phyloP scores from a whole-genome alignment of 2,113 vertebrate genomes.

The Labeo catla region DNA sequence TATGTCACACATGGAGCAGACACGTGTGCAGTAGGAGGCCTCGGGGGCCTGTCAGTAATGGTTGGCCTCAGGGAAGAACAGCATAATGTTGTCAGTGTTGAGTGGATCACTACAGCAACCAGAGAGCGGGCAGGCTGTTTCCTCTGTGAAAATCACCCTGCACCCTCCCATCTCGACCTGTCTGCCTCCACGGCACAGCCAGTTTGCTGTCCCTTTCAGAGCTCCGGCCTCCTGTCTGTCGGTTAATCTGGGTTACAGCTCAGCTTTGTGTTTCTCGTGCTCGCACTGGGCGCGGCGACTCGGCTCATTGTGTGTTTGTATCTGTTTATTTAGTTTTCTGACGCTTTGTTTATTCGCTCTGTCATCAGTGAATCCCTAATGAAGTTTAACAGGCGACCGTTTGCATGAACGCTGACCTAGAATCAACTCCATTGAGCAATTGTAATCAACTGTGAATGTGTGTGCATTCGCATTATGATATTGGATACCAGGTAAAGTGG shows the following conservation, averaged over 20 bases:
- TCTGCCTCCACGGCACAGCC: not conserved
- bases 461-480: not conserved
- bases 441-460: slow-evolving; percentile 23
- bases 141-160: not conserved
- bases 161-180: not conserved
- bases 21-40: slow-evolving; percentile 27
- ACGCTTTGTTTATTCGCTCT: not conserved
- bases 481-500: slow-evolving; percentile 1
- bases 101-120: slow-evolving; percentile 11
- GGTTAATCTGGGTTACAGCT: not conserved
- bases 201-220: slow-evolving; percentile 7
- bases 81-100: slow-evolving; percentile 41
- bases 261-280: not conserved
- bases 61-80: slow-evolving; percentile 23
- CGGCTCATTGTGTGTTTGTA: not conserved
- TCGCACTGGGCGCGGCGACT: not conserved
- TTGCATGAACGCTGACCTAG: slow-evolving; percentile 5
- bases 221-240: slow-evolving; percentile 1
- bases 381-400: not conserved
- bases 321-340: slow-evolving; percentile 9
- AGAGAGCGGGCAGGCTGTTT: not conserved
- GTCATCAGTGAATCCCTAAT: not conserved
- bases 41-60: slow-evolving; percentile 30
- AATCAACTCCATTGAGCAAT: not conserved
- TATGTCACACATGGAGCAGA: slow-evolving; percentile 38